Conservation (phyloP, 92 coral and sea anemone genomes). For the Epizoanthus ramosus region DNA sequence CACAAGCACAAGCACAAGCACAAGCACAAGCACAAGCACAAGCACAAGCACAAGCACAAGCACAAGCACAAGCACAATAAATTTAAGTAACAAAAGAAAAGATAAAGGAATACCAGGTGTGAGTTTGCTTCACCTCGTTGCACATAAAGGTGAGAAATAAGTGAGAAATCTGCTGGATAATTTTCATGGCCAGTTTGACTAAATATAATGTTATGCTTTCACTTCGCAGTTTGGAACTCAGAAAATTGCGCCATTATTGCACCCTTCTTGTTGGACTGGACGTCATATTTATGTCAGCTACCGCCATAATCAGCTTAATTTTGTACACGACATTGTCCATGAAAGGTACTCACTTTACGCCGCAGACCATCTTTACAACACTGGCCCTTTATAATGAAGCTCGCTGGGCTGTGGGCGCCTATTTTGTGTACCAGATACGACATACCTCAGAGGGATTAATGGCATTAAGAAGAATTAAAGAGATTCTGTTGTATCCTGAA, state of each 20-base stretch:
- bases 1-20: no score
- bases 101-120: no score
- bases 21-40: no score
- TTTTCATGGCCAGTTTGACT: no score
- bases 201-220: no score
- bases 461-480: slow-evolving; percentile 18
- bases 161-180: no score
- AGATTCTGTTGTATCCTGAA: slow-evolving; percentile 9
- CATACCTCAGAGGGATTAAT: not conserved
- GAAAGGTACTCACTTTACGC: slow-evolving; percentile 3
- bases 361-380: slow-evolving; percentile 11
- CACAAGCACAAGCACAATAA: no score
- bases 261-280: not conserved
- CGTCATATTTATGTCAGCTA: not conserved
- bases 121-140: no score
- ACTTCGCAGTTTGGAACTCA: slow-evolving; percentile 1
- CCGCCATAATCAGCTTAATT: slow-evolving; percentile 1
- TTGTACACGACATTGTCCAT: not conserved
- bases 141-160: no score
- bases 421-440: not conserved
- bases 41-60: no score
- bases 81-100: no score
- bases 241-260: not conserved
- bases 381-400: slow-evolving; percentile 9
- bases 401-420: not conserved